Percentiles rank a stretch among this genome's conserved stretches.
Evolutionary conservation across 2,888 invertebrate genomes (phyloP).

Genomic region (Cantharis lateralis): DNA sequence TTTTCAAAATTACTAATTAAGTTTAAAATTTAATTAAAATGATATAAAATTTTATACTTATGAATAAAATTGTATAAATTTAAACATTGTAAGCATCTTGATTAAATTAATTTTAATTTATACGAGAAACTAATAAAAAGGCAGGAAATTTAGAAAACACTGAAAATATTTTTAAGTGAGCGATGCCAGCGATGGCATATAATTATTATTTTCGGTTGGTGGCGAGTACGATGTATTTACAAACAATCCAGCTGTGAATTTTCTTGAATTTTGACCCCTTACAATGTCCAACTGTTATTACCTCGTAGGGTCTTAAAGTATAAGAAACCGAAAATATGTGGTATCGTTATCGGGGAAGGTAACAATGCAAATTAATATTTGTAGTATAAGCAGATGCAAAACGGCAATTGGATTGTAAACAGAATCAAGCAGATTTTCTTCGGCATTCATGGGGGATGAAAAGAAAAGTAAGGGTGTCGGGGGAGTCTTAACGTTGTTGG

Average conservation of each 20-base stretch:
- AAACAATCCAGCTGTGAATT: not conserved
- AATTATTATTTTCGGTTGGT: not conserved
- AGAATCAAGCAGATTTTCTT: conserved; percentile 25
- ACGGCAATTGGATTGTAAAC: conserved; percentile 7
- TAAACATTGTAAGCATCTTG: no score
- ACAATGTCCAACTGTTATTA: not conserved
- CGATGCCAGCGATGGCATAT: not conserved
- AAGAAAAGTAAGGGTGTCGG: conserved; percentile 17
- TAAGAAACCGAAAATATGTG: not conserved
- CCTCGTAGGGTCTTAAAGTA: not conserved
- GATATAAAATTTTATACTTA: not conserved
- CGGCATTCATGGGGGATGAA: conserved; percentile 11
- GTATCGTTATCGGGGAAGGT: not conserved
- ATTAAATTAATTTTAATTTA: not conserved
- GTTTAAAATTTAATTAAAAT: not conserved
- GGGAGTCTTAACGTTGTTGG: conserved; percentile 5
- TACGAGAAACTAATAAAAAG: not conserved
- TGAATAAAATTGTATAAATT: not conserved
- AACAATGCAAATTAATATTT: not conserved
- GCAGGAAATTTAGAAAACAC: not conserved
- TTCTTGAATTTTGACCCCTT: not conserved
- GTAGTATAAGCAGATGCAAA: conserved; percentile 15
- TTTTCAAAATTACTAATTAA: not conserved
- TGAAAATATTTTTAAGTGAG: not conserved
- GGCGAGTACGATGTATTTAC: not conserved